These are phyloP conservation scores for Margaritifera margaritifera DNA, from an alignment of 2,888 invertebrate genomes.

Conservation along the genomic window DNA sequence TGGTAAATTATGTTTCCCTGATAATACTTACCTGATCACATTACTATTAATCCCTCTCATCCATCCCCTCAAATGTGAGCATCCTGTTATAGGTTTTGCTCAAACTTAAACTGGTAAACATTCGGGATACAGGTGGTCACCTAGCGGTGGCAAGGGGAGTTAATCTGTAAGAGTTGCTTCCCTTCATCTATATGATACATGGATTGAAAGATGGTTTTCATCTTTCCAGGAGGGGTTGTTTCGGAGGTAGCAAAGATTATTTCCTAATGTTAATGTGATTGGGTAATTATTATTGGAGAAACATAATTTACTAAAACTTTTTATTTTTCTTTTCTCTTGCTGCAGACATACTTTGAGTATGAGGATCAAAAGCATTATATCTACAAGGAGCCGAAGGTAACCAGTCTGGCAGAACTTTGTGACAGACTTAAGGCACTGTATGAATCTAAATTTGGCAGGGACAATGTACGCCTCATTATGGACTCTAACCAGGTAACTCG, in stretches of 20 bases:
- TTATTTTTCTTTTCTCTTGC: slow-evolving; percentile 8
- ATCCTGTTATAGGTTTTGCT: no score
- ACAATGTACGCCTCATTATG: slow-evolving; percentile 91
- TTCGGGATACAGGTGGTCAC: no score
- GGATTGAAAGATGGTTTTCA: background rate
- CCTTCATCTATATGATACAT: no score
- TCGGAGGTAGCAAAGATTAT: background rate
- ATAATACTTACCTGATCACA: no score
- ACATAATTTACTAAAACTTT: no score
- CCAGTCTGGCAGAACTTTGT: slow-evolving; percentile 93
- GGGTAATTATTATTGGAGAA: no score
- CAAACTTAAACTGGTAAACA: no score
- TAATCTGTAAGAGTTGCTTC: no score
- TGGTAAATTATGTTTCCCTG: no score
- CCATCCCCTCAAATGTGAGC: no score
- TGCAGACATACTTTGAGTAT: slow-evolving; percentile 72
- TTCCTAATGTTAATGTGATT: background rate
- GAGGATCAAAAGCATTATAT: slow-evolving; percentile 88
- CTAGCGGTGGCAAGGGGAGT: no score
- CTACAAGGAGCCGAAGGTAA: slow-evolving; percentile 96
- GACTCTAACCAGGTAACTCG: slow-evolving; percentile 88
- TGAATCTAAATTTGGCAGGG: slow-evolving; percentile 89
- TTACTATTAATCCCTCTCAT: no score
- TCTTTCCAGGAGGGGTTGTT: background rate
- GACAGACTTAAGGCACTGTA: slow-evolving; percentile 89